Base-by-base conservation (phyloP, 2,888 invertebrate species). In the Agrochola lychnidis region DNA sequence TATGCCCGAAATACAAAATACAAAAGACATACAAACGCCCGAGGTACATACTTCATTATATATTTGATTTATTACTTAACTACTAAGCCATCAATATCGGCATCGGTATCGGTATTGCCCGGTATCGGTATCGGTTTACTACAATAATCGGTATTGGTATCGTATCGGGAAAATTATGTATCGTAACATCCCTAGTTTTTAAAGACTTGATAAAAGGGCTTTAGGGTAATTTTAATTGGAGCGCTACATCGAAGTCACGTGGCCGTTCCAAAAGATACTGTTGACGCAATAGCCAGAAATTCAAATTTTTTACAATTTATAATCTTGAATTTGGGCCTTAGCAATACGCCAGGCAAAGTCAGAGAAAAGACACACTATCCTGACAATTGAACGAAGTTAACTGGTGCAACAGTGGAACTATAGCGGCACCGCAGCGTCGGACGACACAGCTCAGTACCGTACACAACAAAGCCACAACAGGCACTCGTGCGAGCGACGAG, bases 301-400 rank as follows among this genome's bases (percentile, higher is more conserved):
- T 14, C 2, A 19, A 30, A 25, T 16, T 10, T 51, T 25, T 9
- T 40, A 14, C 4, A 25, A 36, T 22, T 22, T 22, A 51, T 16
- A 2, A 45, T 14, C 53, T 36, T 19, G 22, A 48, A 59, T n/a
- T n/a, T 78, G 1, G 5, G 14, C 19, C 4, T 51, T 19, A n/a
- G n/a, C 22, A 62, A 53, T 4, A 45, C 4, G 10, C 1, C 25
- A 40, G 36, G 4, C 4, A 45, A 70, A 45, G 14, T 12, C 25
- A 40, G 3, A 56, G 59, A 51, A 64, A 79, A 61, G 4, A n/a
- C 14, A 2, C 36, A 59, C 30, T 71, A 71, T 6, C 36, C 25
- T 19, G 7, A 63, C 12, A 69, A 81, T 66, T 56, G 48, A n/a
- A 53, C 25, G 30, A 76, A 80, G 62, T 82, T 45, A 62, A 70